Evolutionary conservation across 2,888 invertebrate species (phyloP), one percentile per base, ranked within the genome.

Genomic region (Bursaphelenchus okinawaensis): DNA sequence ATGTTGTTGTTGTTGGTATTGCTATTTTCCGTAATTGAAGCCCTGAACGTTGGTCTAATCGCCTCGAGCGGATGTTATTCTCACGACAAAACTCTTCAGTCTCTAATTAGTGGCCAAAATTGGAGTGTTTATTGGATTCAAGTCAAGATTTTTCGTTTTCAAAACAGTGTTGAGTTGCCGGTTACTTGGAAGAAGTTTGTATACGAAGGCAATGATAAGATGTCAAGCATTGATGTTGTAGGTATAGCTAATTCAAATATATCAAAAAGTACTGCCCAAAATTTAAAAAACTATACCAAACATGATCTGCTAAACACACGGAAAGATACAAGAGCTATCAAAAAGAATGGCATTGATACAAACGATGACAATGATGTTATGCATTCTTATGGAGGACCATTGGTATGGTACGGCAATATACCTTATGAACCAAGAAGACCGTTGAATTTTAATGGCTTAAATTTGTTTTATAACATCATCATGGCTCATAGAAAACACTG

Each of bases 1-100:
- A n/a, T n/a, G n/a, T n/a, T n/a, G n/a, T n/a, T n/a, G n/a, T n/a
- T n/a, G n/a, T n/a, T n/a, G n/a, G n/a, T n/a, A n/a, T n/a, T n/a
- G n/a, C n/a, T n/a, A n/a, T n/a, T n/a, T n/a, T n/a, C n/a, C n/a
- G n/a, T n/a, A n/a, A n/a, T n/a, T n/a, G n/a, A n/a, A n/a, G n/a
- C n/a, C n/a, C n/a, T n/a, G n/a, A n/a, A n/a, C n/a, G n/a, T 40
- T 12, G 40, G 40, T 16, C 67, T 78, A 54, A 73, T 79, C 57
- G 73, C 79, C 9, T 78, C 76, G 19, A 73, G 69, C 22, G 79
- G 79, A 51, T 79, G 79, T 59, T 79, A 69, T 64, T 73, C 73
- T 24, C 79, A 79, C 63, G 77, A 79, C 64, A 70, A 74, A 26
- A 79, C 76, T 76, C 74, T 77, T 77, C 66, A 71, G 22, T 69